Conservation (phyloP, 1,140 invertebrate genomes). For the Hirudo medicinalis region DNA sequence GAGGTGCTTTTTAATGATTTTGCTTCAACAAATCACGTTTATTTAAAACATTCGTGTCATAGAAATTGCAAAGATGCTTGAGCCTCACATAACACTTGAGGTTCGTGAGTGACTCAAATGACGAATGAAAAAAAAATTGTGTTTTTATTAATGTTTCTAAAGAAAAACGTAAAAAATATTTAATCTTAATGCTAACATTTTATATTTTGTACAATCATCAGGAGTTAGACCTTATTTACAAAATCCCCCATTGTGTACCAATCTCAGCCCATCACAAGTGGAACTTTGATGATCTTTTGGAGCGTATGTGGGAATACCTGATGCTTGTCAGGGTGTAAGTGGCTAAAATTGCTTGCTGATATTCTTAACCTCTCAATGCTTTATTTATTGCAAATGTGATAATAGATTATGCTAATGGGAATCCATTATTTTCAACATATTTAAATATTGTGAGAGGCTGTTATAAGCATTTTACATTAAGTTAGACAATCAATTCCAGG, state of each 20-base stretch:
- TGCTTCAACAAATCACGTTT: no score
- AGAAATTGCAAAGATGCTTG: no score
- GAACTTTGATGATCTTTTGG: slow-evolving; percentile 98
- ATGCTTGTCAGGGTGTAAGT: slow-evolving; percentile 82
- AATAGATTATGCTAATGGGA: no score
- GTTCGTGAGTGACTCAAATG: no score
- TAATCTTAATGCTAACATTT: background rate
- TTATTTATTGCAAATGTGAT: background rate
- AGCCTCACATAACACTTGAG: no score
- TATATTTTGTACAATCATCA: slow-evolving; percentile 47
- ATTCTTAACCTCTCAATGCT: background rate
- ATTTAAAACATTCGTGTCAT: no score
- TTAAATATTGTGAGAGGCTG: background rate
- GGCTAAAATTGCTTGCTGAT: background rate
- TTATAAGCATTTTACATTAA: no score
- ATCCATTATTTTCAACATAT: background rate
- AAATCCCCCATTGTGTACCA: slow-evolving; percentile 96
- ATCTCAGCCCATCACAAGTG: slow-evolving; percentile 99
- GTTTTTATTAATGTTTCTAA: no score
- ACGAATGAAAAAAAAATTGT: no score
- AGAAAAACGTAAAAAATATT: no score
- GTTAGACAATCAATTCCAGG: slow-evolving; percentile 39
- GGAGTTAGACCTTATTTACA: slow-evolving; percentile 95
- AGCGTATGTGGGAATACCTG: slow-evolving; percentile 98
- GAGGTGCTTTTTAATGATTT: slow-evolving; percentile 34